Evolutionary conservation across 1,140 invertebrate species (phyloP), one percentile per base, ranked within the genome.

Genomic region (Tigriopus japonicus): DNA sequence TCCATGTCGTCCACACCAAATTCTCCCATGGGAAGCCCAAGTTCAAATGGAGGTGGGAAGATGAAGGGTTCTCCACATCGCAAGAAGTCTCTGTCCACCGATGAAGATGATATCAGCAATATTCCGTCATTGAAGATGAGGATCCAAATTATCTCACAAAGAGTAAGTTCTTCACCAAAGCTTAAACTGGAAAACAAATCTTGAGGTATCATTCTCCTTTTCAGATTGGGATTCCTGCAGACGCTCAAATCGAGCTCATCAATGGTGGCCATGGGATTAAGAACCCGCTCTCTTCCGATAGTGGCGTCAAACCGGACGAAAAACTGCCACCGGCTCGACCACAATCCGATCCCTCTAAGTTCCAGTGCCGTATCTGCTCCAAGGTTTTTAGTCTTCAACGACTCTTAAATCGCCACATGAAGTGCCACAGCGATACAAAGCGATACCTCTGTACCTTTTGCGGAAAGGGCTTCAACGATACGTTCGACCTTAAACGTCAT

Each of bases 381-480:
- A 97, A 97, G 72, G 83, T 82, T 42, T 99, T 98, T 73, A 87
- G 81, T 59, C 76, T 98, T 41, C 93, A 97, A 71, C 81, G 95
- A 70, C 79, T 98, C 23, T 77, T 98, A 5, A 98, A 98, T 74
- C 80, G 95, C 63, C 96, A 99, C 75, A 90, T 98, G 81, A 98
- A 98, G 72, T 98, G 93, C 72, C 95, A 99, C 75, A 96, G 91
- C 60, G 91, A 97, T 70, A 83, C 97, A 40, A 99, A 99, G 72
- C 79, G 95, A 64, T 99, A 98, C 72, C 78, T 98, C 10, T 99
- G 96, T 74, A 94, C 93, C 0, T 98, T 98, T 74, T 99, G 96
- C 67, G 93, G 93, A 41, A 99, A 99, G 74, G 95, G 96, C 35
- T 99, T 99, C 77, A 99, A 99, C 68, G 96, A 99, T 70, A 98